Evolutionary conservation across 1,140 invertebrate genomes (phyloP).

Genomic region (Hesperophylax magnus): DNA sequence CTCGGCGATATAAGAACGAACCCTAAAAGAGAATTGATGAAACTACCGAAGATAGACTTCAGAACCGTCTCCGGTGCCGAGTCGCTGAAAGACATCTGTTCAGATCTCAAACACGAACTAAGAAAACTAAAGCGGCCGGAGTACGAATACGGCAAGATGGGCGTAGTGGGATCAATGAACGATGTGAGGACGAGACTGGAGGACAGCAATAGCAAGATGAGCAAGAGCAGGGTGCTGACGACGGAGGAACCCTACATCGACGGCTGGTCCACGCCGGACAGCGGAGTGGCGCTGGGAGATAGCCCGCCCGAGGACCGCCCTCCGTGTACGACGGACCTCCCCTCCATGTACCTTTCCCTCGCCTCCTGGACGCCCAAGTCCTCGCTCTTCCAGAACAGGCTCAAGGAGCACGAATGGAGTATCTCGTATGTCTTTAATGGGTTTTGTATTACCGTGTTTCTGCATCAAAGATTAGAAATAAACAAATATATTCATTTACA

Average conservation of each 20-base stretch:
- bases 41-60: slow-evolving; percentile 18
- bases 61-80: slow-evolving; percentile 22
- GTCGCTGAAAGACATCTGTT: slow-evolving; percentile 38
- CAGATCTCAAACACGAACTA: slow-evolving; percentile 34
- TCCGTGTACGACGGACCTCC: slow-evolving; percentile 71
- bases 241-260: slow-evolving; percentile 61
- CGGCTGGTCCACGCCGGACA: slow-evolving; percentile 62
- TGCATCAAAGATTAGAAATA: background rate
- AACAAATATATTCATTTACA: too few relatives aligned
- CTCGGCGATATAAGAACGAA: slow-evolving; percentile 36
- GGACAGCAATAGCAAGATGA: slow-evolving; percentile 65
- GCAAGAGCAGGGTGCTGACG: slow-evolving; percentile 65
- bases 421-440: slow-evolving; percentile 66
- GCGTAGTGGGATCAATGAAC: slow-evolving; percentile 24
- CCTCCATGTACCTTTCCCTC: slow-evolving; percentile 75
- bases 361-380: slow-evolving; percentile 77
- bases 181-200: slow-evolving; percentile 32
- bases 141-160: slow-evolving; percentile 14
- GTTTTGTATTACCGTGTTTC: slow-evolving; percentile 23
- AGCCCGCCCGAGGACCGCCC: slow-evolving; percentile 60
- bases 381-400: slow-evolving; percentile 69
- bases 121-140: slow-evolving; percentile 13
- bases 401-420: slow-evolving; percentile 71
- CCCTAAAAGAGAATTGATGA: slow-evolving; percentile 16
- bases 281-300: slow-evolving; percentile 63